Percentiles rank a stretch among this genome's conserved stretches.
These are phyloP conservation scores for Vanessa atalanta DNA, from an alignment of 1,140 invertebrate genomes.

Conservation along the genomic window DNA sequence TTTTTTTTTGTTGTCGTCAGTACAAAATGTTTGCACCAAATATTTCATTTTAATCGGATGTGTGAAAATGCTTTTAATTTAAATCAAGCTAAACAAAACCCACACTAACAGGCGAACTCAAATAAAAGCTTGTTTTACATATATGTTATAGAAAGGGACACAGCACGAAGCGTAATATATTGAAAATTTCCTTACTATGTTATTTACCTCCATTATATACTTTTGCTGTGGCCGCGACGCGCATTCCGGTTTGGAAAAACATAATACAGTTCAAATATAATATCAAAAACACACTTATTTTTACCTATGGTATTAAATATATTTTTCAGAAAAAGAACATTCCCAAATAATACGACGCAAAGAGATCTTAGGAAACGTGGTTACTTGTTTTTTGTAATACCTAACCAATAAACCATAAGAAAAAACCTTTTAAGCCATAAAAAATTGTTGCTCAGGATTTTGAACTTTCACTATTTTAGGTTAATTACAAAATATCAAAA, in stretches of 20 bases:
- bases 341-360: no score
- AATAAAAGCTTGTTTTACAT: not conserved
- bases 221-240: conserved; percentile 82
- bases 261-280: conserved; percentile 32
- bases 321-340: not conserved
- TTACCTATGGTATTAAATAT: not conserved
- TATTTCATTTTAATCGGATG: no score
- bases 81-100: not conserved
- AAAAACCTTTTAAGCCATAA: no score
- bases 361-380: no score
- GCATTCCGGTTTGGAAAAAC: conserved; percentile 53
- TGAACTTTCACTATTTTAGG: no score
- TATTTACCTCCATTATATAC: conserved; percentile 92
- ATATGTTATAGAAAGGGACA: not conserved
- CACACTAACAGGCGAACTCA: not conserved
- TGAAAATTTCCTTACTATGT: conserved; percentile 17
- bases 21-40: no score
- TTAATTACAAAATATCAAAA: no score
- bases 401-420: no score
- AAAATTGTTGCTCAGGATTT: no score
- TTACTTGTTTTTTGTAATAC: no score
- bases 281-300: not conserved
- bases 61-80: not conserved
- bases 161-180: conserved; percentile 9
- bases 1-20: no score